phyloP scores from a whole-genome alignment of 2,113 vertebrate genomes.

The Tamias sibiricus region DNA sequence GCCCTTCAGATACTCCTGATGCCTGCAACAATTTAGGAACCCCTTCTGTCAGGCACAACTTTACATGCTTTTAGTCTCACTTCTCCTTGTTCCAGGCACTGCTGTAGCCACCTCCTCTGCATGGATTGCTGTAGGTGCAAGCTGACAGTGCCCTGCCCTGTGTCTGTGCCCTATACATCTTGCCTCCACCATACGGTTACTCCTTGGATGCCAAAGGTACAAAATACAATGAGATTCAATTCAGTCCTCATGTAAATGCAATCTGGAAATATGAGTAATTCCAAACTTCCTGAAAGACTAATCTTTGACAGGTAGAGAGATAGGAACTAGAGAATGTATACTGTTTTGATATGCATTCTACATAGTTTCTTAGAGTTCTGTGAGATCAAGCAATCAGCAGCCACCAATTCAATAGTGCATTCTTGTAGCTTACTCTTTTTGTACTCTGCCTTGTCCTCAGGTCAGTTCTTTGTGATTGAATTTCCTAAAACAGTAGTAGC shows the following conservation, averaged over 20 bases:
- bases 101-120: neutral
- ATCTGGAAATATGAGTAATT: neutral
- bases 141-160: no score
- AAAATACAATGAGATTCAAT: neutral
- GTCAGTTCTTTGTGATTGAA: neutral
- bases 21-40: neutral
- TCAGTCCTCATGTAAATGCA: neutral
- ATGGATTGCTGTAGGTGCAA: neutral
- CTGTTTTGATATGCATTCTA: neutral
- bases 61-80: neutral
- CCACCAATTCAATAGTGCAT: neutral
- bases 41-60: neutral
- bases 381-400: neutral
- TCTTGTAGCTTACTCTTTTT: neutral
- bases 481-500: neutral
- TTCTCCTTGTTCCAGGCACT: neutral
- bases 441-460: neutral
- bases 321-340: neutral
- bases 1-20: neutral
- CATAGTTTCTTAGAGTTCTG: neutral
- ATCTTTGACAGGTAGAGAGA: neutral
- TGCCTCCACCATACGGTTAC: neutral
- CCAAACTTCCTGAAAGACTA: neutral
- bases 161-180: neutral
- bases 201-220: neutral